Evolutionary conservation across 1,140 invertebrate genomes (phyloP).

Genomic region (Brevipalpus yothersi): DNA sequence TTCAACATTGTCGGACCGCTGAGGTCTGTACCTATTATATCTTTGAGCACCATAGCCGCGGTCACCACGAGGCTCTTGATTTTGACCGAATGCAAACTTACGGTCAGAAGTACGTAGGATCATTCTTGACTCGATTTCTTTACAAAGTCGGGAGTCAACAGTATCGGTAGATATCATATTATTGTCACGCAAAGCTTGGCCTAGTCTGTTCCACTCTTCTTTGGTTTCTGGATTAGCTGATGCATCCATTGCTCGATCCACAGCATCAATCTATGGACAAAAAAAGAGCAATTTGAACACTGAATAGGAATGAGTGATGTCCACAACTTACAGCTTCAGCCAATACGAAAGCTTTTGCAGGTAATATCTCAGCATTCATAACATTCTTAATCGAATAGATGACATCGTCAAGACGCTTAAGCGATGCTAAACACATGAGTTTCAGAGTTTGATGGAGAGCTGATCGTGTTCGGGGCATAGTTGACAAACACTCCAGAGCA

Average conservation of each 20-base stretch:
- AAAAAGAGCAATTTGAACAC: neutral
- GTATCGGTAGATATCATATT: neutral
- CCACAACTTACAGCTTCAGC: neutral
- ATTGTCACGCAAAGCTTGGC: neutral
- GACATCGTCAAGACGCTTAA: neutral
- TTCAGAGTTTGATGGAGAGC: neutral
- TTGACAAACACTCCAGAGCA: neutral
- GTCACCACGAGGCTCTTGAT: too few relatives aligned
- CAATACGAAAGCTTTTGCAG: neutral
- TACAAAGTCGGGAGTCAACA: neutral
- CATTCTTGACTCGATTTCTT: neutral
- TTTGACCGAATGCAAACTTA: too few relatives aligned
- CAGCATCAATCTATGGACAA: neutral
- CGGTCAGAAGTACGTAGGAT: too few relatives aligned
- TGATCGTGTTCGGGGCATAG: neutral
- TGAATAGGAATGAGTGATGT: neutral
- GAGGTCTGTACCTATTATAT: too few relatives aligned
- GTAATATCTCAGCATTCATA: neutral
- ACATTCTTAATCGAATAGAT: neutral
- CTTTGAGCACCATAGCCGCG: too few relatives aligned
- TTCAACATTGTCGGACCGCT: too few relatives aligned
- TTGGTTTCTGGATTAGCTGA: neutral
- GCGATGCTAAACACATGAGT: neutral
- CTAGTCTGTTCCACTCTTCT: neutral
- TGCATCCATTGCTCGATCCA: neutral